Conservation (phyloP, 2,797 vertebrate species). For the Sebastes diaconus region DNA sequence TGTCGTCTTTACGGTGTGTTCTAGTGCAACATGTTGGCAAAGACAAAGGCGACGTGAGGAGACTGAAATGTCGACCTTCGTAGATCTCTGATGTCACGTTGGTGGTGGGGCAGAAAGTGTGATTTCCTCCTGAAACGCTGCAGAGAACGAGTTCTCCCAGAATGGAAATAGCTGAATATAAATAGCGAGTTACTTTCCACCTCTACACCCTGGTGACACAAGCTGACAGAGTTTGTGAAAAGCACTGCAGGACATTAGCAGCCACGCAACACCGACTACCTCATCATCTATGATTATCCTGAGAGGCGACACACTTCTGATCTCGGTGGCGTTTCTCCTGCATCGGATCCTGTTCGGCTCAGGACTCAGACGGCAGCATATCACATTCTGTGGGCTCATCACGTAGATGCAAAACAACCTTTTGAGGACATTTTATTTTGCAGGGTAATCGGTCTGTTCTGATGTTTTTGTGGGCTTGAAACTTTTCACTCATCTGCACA, state of each 20-base stretch:
- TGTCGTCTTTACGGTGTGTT: no score
- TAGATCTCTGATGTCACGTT: no score
- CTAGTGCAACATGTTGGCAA: fast-evolving
- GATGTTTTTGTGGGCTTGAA: neutral
- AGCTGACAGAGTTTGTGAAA: neutral
- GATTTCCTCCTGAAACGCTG: neutral
- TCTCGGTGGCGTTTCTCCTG: neutral
- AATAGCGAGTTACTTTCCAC: neutral
- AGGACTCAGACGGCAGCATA: conserved; percentile 39
- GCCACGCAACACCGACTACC: neutral
- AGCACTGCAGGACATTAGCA: neutral
- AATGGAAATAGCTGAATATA: neutral
- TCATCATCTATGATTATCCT: neutral
- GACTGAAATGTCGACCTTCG: no score
- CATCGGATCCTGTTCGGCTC: conserved; percentile 40
- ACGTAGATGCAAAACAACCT: conserved; percentile 27
- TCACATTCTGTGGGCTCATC: conserved; percentile 69
- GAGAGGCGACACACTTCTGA: neutral
- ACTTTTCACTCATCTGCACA: neutral
- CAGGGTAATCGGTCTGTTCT: neutral
- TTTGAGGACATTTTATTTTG: conserved; percentile 24
- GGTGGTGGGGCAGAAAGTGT: neutral
- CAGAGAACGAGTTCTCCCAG: neutral
- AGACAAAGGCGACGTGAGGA: fast-evolving
- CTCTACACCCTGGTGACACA: neutral